Percentiles rank a stretch among this genome's conserved stretches.
Evolutionary conservation across 1,140 invertebrate genomes (phyloP).

Genomic region (Meloidogyne floridensis): DNA sequence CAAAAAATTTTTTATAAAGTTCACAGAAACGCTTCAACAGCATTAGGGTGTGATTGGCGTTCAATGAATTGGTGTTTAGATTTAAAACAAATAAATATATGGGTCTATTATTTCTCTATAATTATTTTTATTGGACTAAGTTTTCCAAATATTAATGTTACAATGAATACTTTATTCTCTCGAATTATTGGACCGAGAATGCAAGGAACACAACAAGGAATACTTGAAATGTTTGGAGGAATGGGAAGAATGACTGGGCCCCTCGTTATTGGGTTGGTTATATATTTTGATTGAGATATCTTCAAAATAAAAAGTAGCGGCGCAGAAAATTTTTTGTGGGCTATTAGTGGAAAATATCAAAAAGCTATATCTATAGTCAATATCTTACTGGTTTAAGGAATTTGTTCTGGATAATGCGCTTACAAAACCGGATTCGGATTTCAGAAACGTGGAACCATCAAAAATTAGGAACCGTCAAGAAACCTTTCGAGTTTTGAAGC

Average conservation of each 20-base stretch:
- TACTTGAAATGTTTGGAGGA: slow-evolving; percentile 46
- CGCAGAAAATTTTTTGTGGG: too few relatives aligned
- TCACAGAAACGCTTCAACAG: slow-evolving; percentile 36
- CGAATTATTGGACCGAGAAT: slow-evolving; percentile 50
- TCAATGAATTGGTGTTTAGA: slow-evolving; percentile 33
- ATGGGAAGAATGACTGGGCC: slow-evolving; percentile 38
- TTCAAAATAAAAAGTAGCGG: too few relatives aligned
- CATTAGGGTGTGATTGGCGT: slow-evolving; percentile 32
- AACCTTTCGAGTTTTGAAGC: too few relatives aligned
- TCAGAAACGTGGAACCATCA: too few relatives aligned
- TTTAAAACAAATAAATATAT: slow-evolving; percentile 39
- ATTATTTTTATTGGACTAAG: slow-evolving; percentile 39
- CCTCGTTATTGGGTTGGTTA: slow-evolving; percentile 45
- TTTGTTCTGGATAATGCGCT: too few relatives aligned
- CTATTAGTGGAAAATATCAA: too few relatives aligned
- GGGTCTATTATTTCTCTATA: slow-evolving; percentile 39
- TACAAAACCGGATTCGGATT: too few relatives aligned
- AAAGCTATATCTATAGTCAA: too few relatives aligned
- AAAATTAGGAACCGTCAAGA: too few relatives aligned
- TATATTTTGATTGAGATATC: too few relatives aligned
- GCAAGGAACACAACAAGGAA: slow-evolving; percentile 49
- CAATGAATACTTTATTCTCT: slow-evolving; percentile 52
- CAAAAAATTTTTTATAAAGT: too few relatives aligned
- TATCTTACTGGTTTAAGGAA: too few relatives aligned
- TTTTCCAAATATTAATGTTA: slow-evolving; percentile 48